Conservation (phyloP, 1,140 invertebrate species). For the Micrasema minimum region DNA sequence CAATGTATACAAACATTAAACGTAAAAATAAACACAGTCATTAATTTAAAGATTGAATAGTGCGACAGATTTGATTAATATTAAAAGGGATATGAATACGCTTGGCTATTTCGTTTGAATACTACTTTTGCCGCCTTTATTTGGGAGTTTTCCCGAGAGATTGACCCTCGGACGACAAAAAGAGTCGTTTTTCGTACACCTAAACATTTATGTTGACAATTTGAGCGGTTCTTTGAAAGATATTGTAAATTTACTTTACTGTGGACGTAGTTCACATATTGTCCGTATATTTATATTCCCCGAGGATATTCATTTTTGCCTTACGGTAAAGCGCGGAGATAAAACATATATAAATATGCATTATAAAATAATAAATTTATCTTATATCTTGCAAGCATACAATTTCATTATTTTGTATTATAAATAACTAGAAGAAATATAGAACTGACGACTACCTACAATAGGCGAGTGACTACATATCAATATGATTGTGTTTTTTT, state of each 20-base stretch:
- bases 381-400: no score
- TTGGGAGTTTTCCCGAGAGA: slow-evolving; percentile 20
- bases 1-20: slow-evolving; percentile 3
- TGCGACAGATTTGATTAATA: slow-evolving; percentile 32
- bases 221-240: slow-evolving; percentile 18
- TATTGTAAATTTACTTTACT: neutral
- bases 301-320: neutral
- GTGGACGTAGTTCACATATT: slow-evolving; percentile 20
- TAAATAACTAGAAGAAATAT: no score
- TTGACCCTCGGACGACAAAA: slow-evolving; percentile 17
- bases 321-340: no score
- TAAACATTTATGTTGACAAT: slow-evolving; percentile 36
- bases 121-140: neutral
- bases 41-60: slow-evolving; percentile 1
- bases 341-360: no score
- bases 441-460: no score
- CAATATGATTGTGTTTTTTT: no score
- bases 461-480: no score
- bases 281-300: slow-evolving; percentile 18
- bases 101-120: neutral
- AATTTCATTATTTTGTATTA: no score
- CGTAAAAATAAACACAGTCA: neutral
- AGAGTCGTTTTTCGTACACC: neutral
- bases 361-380: no score
- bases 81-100: slow-evolving; percentile 10